Evolutionary conservation across 2,888 invertebrate species (phyloP).

Genomic region (Troides aeacus): DNA sequence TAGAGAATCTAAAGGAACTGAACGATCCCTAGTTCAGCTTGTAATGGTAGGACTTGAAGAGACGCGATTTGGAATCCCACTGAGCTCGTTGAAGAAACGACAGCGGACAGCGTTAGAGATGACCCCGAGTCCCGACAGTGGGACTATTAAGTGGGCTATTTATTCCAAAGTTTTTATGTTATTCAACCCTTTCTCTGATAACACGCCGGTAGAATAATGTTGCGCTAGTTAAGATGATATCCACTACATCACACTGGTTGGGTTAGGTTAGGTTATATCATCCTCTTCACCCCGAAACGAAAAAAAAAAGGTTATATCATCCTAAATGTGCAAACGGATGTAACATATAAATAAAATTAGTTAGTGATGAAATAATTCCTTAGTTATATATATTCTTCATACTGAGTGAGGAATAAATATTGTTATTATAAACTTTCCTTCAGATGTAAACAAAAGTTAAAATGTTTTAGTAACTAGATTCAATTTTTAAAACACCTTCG

Average conservation of each 20-base stretch:
- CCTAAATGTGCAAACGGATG: not conserved
- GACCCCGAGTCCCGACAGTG: too few relatives aligned
- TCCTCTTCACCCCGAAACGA: too few relatives aligned
- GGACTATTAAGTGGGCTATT: too few relatives aligned
- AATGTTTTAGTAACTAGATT: not conserved
- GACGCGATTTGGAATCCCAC: not conserved
- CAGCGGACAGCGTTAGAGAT: too few relatives aligned
- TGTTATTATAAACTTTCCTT: not conserved
- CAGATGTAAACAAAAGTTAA: not conserved
- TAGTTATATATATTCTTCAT: not conserved
- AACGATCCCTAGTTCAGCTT: not conserved
- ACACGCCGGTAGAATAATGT: too few relatives aligned
- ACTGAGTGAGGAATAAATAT: not conserved
- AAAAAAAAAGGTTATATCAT: too few relatives aligned
- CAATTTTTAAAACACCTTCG: not conserved
- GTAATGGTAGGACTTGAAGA: too few relatives aligned
- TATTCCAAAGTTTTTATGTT: too few relatives aligned
- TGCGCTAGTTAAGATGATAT: too few relatives aligned
- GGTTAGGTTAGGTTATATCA: too few relatives aligned
- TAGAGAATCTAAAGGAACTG: not conserved
- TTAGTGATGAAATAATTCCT: not conserved
- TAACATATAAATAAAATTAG: not conserved
- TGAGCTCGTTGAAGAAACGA: not conserved
- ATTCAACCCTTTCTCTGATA: too few relatives aligned
- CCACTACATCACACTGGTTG: too few relatives aligned